Evolutionary conservation across 2,888 invertebrate genomes (phyloP), one percentile per base, ranked within the genome.

Genomic region (Drosophila hamatofila): DNA sequence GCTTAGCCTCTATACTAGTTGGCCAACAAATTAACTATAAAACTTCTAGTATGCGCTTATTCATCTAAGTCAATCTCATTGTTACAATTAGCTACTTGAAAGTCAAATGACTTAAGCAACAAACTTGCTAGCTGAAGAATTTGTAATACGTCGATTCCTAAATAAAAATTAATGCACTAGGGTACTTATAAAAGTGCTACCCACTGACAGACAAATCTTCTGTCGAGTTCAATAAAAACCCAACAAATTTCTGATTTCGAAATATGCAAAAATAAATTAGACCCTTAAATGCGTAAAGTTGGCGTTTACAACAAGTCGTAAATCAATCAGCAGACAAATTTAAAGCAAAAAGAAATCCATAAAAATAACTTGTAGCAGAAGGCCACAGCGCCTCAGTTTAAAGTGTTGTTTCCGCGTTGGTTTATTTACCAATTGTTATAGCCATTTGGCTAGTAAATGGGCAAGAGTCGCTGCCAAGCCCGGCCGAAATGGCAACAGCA

Each of bases 81-180:
- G 0, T 23, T 37, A 14, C 9, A 14, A 14, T 21, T 14, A n/a
- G 2, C 14, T 11, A 8, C n/a, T 6, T 23, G 11, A 12, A 27
- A 39, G 39, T 54, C 72, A 80, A 87, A 87, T 81, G 89, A 87
- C 85, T 85, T 84, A 69, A 78, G 75, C 84, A 87, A 87, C 88
- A 64, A 86, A 84, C 85, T 84, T 75, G 78, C 84, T 80, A 84
- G 80, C 82, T n/a, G 18, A 12, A 4, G 12, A 0, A 25, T 18
- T n/a, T 25, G 7, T 4, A 54, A 27, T n/a, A 52, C 5, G 6
- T 33, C 49, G 7, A 30, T 30, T 12, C 5, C 14, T 14, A 5
- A 5, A 35, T 14, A 35, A 14, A 35, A 14, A 5, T 2, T 35
- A 30, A 30, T 9, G 11, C 30, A 30, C 9, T 30, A 30, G 11